Base-by-base conservation (phyloP, 1,140 invertebrate genomes). In the Drosophila elegans region DNA sequence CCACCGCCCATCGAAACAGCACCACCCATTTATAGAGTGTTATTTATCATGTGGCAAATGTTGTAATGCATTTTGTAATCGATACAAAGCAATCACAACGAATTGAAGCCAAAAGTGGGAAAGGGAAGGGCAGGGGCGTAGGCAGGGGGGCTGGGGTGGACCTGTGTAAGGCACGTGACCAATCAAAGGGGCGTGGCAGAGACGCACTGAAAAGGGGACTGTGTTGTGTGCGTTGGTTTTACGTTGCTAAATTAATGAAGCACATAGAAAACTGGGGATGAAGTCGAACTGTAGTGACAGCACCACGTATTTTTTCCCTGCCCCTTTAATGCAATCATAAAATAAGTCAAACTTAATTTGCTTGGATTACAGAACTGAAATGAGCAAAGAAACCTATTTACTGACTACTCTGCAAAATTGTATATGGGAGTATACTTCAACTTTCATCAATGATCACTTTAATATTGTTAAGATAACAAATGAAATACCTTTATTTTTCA, bases 31-130 rank as follows among this genome's bases (percentile, higher is more conserved):
- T 72, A 51, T 44, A n/a, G 60, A 29, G 55, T 82, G 75, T 83
- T 88, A 86, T 86, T 83, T 86, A 88, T 88, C 83, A 82, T 88
- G 83, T 88, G 82, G 74, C 66, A 79, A 71, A 78, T 82, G 79
- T 88, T 88, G 75, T 88, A 86, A 86, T 88, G 83, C 83, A 86
- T 89, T 88, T 88, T 89, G 83, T 88, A 88, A 88, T 88, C 83
- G 84, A 88, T 88, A 88, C 83, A 88, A 83, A 83, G 79, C 80
- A 88, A 88, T 88, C 83, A 89, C 66, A 88, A 79, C 71, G 79
- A 86, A 86, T 86, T 75, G 74, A 78, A 73, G 82, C 61, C 74
- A 44, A 76, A 45, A 45, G 51, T 59, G 32, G 21, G 38, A 27
- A 27, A 34, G 48, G 4, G 45, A 10, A 7, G 13, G 34, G 3